Percentiles rank a stretch among this genome's conserved stretches.
Conservation (phyloP, 2,888 invertebrate genomes). For the Callimorpha dominula region DNA sequence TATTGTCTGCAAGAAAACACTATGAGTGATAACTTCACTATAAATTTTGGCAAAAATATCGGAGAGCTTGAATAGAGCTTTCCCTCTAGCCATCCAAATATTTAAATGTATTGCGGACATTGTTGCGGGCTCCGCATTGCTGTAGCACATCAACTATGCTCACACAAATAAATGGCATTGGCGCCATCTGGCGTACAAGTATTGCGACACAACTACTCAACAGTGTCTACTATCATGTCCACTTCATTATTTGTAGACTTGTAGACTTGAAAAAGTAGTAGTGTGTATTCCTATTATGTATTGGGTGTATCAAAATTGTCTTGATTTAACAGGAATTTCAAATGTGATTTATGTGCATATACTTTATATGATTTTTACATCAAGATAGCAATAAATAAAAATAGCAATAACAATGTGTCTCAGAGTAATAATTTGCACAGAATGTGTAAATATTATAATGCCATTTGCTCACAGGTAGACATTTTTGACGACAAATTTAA, state of each 20-base stretch:
- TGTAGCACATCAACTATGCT: neutral
- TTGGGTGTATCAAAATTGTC: too few species aligned
- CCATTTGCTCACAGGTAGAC: too few species aligned
- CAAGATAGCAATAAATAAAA: too few species aligned
- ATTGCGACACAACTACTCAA: neutral
- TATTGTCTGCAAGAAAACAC: too few species aligned
- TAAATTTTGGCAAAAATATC: neutral
- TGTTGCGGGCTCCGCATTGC: slow-evolving; percentile 6
- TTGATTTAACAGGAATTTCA: too few species aligned
- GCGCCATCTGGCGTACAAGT: neutral
- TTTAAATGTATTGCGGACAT: neutral
- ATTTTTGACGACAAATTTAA: too few species aligned
- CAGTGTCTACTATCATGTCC: neutral
- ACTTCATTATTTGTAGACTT: neutral
- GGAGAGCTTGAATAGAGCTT: neutral
- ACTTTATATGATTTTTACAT: too few species aligned
- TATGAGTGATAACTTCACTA: neutral
- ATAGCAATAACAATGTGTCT: too few species aligned
- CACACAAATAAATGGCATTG: neutral
- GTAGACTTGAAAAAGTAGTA: neutral
- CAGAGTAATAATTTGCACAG: too few species aligned
- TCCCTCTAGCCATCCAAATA: neutral
- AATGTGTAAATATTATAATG: too few species aligned
- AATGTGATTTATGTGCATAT: too few species aligned
- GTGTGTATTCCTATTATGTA: too few species aligned